Evolutionary conservation across 1,140 invertebrate species (phyloP), one percentile per base, ranked within the genome.

Genomic region (Drosophila pectinifera): DNA sequence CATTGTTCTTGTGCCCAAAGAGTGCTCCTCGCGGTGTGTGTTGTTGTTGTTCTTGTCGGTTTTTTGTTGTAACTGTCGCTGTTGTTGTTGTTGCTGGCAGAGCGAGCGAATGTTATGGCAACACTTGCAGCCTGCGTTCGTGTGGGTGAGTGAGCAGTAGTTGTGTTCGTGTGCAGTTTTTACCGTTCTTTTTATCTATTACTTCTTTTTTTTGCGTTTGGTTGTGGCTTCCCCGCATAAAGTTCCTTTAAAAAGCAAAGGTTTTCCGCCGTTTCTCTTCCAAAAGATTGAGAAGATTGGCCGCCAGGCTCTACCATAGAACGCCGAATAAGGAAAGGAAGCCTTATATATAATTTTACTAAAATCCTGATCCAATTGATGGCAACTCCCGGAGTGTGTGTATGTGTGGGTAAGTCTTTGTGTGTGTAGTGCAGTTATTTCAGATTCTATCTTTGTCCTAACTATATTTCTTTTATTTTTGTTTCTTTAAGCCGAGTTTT

Each of bases 71-170:
- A 31, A 49, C 45, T 31, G 20, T 59, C 8, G 20, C 28, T 16
- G 28, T 43, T 34, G 61, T 64, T 65, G 28, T 46, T 65, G 59
- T 39, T 64, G 63, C 53, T 58, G 59, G 24, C 59, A 58, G 28
- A 49, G 26, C 26, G 48, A 51, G 58, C 49, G 31, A 69, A 69
- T 65, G 80, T 84, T 84, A 84, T 84, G 80, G 70, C 80, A 83
- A 83, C 80, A 77, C 63, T 63, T 28, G 48, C 39, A 57, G 38
- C 41, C 46, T 55, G 49, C 65, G 70, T 41, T 68, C 67, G 75
- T 72, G 45, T 79, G 49, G 56, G 80, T 75, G 49, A 34, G 28
- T 53, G 18, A 4, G 28, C 13, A 53, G 49, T n/a, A 22, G 31
- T 36, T 11, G 31, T 13, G 31, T 11, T 34, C 20, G n/a, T 51